Evolutionary conservation across 2,888 invertebrate species (phyloP).

Genomic region (Caradrina kadenii): DNA sequence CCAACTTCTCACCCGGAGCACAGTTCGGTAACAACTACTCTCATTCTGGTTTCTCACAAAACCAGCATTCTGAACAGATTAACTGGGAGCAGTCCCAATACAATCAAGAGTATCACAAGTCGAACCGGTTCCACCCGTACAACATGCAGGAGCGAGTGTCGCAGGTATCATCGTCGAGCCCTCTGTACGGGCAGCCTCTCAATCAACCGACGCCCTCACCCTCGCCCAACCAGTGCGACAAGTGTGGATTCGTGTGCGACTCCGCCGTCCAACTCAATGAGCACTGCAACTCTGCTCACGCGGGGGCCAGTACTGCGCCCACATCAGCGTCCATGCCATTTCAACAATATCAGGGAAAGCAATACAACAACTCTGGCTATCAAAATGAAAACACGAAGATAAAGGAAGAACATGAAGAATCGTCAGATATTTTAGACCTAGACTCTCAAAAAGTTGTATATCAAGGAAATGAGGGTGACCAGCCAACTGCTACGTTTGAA

Average conservation of each 20-base stretch:
- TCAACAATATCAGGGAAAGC: conserved; percentile 88
- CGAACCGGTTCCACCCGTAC: conserved; percentile 88
- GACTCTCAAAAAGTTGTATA: conserved; percentile 97
- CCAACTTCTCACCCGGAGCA: conserved; percentile 90
- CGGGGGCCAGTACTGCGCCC: conserved; percentile 81
- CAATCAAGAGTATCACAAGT: conserved; percentile 85
- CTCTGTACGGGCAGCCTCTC: conserved; percentile 90
- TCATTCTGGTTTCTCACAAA: conserved; percentile 88
- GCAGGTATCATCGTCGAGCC: conserved; percentile 89
- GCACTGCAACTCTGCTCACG: conserved; percentile 93
- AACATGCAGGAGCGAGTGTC: conserved; percentile 89
- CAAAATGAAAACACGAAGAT: conserved; percentile 87
- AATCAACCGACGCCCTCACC: conserved; percentile 93
- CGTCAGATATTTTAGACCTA: conserved; percentile 95
- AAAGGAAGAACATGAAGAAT: conserved; percentile 93
- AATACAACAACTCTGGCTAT: conserved; percentile 84
- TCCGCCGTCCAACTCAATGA: conserved; percentile 94
- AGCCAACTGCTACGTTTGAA: conserved; percentile 81
- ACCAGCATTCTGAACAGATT: conserved; percentile 87
- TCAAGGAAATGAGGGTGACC: conserved; percentile 91
- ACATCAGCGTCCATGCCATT: conserved; percentile 86
- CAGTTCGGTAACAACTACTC: conserved; percentile 88
- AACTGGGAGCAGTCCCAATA: conserved; percentile 88
- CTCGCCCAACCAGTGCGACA: conserved; percentile 95
- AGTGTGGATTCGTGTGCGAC: conserved; percentile 95